Conservation (phyloP, 2,113 vertebrate genomes). For the Spea multiplicata region DNA sequence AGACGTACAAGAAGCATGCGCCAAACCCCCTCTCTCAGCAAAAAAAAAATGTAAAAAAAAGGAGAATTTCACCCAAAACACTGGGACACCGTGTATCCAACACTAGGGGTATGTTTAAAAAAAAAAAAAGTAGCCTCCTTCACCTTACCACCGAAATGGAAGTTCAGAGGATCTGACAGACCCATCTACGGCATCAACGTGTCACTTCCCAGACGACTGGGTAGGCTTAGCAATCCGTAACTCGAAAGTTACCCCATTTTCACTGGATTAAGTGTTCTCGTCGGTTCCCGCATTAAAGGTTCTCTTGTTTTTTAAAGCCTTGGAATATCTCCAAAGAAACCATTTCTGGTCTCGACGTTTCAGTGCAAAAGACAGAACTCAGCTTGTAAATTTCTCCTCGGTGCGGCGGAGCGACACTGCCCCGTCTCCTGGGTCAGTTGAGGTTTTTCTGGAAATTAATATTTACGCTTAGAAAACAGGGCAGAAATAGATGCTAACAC, state of each 20-base stretch:
- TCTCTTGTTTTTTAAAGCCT: conserved; percentile 10
- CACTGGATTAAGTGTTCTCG: conserved; percentile 24
- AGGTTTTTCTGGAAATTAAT: conserved; percentile 19
- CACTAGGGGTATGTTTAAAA: too few species aligned
- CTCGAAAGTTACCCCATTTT: background rate
- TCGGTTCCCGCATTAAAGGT: conserved; percentile 25
- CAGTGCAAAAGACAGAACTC: conserved; percentile 17
- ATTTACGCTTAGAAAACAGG: conserved; percentile 1
- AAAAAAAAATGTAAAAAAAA: background rate
- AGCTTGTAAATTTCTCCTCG: conserved; percentile 20
- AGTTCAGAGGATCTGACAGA: background rate
- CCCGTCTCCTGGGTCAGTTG: conserved; percentile 5
- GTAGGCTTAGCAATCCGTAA: background rate
- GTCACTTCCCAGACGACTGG: background rate
- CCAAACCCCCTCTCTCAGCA: background rate
- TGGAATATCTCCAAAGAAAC: conserved; percentile 35
- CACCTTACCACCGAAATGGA: background rate
- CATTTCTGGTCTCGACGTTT: conserved; percentile 27
- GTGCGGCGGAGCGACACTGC: background rate
- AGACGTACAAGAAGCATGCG: background rate
- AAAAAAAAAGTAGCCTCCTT: too few species aligned
- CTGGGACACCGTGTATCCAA: too few species aligned
- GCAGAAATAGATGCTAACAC: conserved; percentile 1
- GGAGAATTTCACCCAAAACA: too few species aligned
- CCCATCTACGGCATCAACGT: background rate